A percentile compares a stretch with the other conserved stretches of the same genome.
Conservation (phyloP, 1,140 invertebrate species). For the Dendrolimus kikuchii region DNA sequence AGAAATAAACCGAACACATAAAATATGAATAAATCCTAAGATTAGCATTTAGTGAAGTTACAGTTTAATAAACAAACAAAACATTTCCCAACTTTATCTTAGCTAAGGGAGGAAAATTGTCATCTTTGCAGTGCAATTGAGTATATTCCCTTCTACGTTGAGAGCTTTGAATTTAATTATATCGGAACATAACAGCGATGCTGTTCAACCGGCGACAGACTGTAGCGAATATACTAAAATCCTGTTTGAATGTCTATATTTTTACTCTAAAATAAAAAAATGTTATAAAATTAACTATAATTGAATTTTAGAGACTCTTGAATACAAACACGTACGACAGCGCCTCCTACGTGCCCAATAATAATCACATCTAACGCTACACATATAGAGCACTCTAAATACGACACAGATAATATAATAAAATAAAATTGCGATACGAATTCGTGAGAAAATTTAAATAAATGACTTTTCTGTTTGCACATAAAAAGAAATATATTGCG, state of each 20-base stretch:
- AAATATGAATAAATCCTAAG: too few species aligned
- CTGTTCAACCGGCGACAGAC: constrained; percentile 18
- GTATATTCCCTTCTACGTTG: constrained; percentile 58
- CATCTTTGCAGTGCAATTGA: constrained; percentile 64
- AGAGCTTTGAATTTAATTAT: constrained; percentile 68
- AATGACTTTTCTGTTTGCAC: constrained; percentile 72
- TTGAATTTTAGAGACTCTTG: neutral
- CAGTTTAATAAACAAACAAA: neutral
- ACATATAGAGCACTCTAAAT: constrained; percentile 58
- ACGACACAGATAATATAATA: constrained; percentile 70
- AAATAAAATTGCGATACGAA: constrained; percentile 71
- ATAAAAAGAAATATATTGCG: constrained; percentile 72
- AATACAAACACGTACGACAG: constrained; percentile 8
- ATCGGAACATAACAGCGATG: constrained; percentile 54
- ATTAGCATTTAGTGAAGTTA: too few species aligned
- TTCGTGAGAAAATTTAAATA: constrained; percentile 73
- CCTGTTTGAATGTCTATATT: too few species aligned
- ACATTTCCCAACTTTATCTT: constrained; percentile 17
- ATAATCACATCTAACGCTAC: constrained; percentile 26
- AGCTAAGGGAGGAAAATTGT: constrained; percentile 41
- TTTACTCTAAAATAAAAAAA: too few species aligned
- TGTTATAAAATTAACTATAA: too few species aligned
- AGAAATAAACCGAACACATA: too few species aligned
- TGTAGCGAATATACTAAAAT: too few species aligned
- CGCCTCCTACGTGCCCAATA: constrained; percentile 19